phyloP scores from a whole-genome alignment of 1,140 invertebrate genomes.

The Kradibia gibbosae region DNA sequence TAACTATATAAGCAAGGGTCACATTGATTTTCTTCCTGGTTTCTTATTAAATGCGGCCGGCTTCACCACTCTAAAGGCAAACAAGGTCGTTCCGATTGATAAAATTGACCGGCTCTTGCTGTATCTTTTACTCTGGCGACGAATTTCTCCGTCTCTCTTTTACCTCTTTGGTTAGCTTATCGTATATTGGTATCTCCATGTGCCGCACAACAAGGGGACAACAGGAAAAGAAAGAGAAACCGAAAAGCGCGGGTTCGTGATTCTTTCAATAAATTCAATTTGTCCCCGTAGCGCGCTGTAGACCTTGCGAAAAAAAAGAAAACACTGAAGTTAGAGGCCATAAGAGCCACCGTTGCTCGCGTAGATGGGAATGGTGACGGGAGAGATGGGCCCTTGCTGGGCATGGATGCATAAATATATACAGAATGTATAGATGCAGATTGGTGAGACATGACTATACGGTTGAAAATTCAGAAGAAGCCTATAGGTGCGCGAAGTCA shows the following conservation, averaged over 20 bases:
- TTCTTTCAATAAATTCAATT: constrained; percentile 48
- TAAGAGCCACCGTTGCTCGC: neutral
- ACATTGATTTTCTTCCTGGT: constrained; percentile 30
- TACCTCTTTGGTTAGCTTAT: neutral
- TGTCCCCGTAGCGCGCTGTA: constrained; percentile 11
- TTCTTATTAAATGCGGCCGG: constrained; percentile 28
- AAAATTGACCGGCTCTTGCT: neutral
- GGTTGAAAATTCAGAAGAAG: neutral
- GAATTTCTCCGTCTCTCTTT: neutral
- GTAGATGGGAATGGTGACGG: too few species aligned
- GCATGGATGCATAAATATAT: too few species aligned
- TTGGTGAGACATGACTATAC: too few species aligned
- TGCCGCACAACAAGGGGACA: neutral
- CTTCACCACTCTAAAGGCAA: constrained; percentile 5
- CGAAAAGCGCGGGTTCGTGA: constrained; percentile 16
- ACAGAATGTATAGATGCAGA: too few species aligned
- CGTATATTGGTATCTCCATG: constrained; percentile 19
- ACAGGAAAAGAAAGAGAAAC: neutral
- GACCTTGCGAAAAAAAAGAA: neutral
- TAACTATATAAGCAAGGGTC: too few species aligned
- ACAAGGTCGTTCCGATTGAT: constrained; percentile 41
- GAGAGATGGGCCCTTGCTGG: too few species aligned
- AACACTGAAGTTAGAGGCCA: neutral
- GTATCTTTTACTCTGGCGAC: neutral
- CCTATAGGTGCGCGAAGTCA: constrained; percentile 30